Conservation (phyloP, 1,140 invertebrate genomes). For the Acyrthosiphon pisum region DNA sequence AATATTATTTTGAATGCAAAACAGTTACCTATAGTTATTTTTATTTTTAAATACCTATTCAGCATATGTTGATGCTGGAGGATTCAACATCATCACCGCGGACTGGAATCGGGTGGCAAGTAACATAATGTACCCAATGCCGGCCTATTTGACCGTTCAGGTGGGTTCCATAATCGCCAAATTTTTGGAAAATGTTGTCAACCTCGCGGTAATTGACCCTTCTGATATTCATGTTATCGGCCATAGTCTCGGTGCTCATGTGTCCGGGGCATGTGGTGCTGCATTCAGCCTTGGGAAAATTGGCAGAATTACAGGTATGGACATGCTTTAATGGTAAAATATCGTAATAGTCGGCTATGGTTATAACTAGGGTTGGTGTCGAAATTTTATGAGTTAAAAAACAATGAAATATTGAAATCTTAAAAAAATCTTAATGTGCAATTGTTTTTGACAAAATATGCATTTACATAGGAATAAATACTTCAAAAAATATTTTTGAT, state of each 20-base stretch:
- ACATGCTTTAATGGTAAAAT: not conserved
- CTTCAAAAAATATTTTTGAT: no score
- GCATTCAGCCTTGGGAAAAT: slow-evolving; percentile 66
- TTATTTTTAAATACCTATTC: not conserved
- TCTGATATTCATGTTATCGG: slow-evolving; percentile 64
- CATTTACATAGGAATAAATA: not conserved
- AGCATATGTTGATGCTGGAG: slow-evolving; percentile 67
- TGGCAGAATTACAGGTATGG: slow-evolving; percentile 70
- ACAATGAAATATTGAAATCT: not conserved
- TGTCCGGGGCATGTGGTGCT: slow-evolving; percentile 77
- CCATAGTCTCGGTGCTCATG: slow-evolving; percentile 84
- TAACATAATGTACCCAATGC: slow-evolving; percentile 63
- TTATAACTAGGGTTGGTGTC: not conserved
- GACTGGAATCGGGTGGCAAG: slow-evolving; percentile 68
- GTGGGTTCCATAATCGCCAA: slow-evolving; percentile 62
- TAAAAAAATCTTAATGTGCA: no score
- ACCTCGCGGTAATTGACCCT: slow-evolving; percentile 4
- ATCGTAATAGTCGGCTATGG: not conserved
- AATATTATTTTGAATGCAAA: not conserved
- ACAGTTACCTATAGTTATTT: not conserved
- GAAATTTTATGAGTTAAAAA: not conserved
- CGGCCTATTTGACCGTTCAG: slow-evolving; percentile 58
- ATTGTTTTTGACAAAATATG: no score
- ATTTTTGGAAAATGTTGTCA: slow-evolving; percentile 58
- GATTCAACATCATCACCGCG: slow-evolving; percentile 71